These are phyloP conservation scores for Phymorhynchus buccinoides DNA, from an alignment of 1,140 invertebrate species.

Conservation along the genomic window DNA sequence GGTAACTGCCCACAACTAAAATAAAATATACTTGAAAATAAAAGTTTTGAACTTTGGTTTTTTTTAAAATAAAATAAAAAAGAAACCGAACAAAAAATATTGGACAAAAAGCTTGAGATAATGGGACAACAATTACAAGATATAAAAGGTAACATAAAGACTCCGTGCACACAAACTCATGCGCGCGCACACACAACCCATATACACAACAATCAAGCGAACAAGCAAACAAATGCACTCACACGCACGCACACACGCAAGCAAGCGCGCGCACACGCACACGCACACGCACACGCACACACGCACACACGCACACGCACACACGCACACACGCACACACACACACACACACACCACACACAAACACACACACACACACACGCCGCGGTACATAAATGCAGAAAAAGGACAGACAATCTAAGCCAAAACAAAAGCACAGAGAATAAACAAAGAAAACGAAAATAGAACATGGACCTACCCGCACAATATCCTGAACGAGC, in stretches of 20 bases:
- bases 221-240: too few species aligned
- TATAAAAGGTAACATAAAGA: too few species aligned
- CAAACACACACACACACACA: neutral
- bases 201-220: too few species aligned
- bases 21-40: too few species aligned
- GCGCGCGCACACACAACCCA: too few species aligned
- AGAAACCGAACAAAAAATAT: too few species aligned
- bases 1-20: too few species aligned
- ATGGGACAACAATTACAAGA: too few species aligned
- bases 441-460: neutral
- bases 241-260: neutral
- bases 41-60: too few species aligned
- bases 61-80: too few species aligned
- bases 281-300: neutral
- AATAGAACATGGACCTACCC: constrained; percentile 81
- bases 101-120: too few species aligned
- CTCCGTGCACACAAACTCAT: too few species aligned
- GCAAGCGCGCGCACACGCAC: neutral
- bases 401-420: neutral
- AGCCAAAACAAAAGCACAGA: neutral
- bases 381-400: neutral
- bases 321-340: constrained; percentile 25
- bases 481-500: constrained; percentile 75
- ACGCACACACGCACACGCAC: constrained; percentile 15
- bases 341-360: neutral